Conservation (phyloP, 2,888 invertebrate species). For the Hypolimnas misippus region DNA sequence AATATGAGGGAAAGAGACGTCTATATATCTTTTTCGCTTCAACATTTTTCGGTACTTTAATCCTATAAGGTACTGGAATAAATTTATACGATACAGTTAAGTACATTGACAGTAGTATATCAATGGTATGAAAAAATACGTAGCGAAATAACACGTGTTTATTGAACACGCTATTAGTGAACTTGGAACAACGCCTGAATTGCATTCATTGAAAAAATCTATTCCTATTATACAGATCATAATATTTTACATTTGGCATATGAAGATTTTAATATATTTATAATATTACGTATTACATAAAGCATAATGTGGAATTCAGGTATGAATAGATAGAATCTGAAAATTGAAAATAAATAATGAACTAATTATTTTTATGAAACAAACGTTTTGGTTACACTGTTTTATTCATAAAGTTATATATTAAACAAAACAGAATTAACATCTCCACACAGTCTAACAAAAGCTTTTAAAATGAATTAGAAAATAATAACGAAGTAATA, state of each 20-base stretch:
- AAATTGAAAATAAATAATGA: too few relatives aligned
- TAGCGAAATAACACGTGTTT: constrained; percentile 1
- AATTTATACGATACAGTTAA: constrained; percentile 53
- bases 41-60: constrained; percentile 24
- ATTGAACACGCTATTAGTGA: constrained; percentile 3
- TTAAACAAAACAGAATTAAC: too few relatives aligned
- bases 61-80: too few relatives aligned
- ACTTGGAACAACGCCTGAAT: constrained; percentile 19
- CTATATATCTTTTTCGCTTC: constrained; percentile 22
- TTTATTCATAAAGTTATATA: too few relatives aligned
- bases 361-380: too few relatives aligned
- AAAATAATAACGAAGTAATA: too few relatives aligned
- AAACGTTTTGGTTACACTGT: too few relatives aligned
- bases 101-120: constrained; percentile 54
- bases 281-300: too few relatives aligned
- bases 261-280: neutral
- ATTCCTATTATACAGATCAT: neutral
- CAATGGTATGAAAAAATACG: constrained; percentile 1
- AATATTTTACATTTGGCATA: neutral
- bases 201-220: constrained; percentile 7
- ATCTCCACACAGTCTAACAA: too few relatives aligned
- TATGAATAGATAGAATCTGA: too few relatives aligned
- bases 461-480: too few relatives aligned
- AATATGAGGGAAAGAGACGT: constrained; percentile 29
- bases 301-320: too few relatives aligned